Conservation (phyloP, 2,797 vertebrate genomes). For the Anabas testudineus region DNA sequence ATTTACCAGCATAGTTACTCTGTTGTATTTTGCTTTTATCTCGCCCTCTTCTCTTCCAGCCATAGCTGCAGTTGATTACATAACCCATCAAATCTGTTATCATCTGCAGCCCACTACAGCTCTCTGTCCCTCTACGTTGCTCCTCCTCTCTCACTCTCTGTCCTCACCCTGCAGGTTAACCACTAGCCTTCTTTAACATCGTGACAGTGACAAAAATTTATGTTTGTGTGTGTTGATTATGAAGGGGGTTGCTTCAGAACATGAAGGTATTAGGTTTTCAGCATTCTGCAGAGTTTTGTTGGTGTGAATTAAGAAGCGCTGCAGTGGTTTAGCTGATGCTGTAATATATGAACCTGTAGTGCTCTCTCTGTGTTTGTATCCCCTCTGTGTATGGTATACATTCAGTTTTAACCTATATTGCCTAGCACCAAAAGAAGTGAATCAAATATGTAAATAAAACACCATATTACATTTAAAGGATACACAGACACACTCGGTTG, state of each 20-base stretch:
- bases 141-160: conserved; percentile 12
- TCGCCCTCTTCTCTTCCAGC: conserved; percentile 37
- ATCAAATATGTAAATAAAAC: not conserved
- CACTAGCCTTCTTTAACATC: not conserved
- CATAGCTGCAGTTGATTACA: conserved; percentile 68
- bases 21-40: conserved; percentile 48
- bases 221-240: conserved; percentile 5
- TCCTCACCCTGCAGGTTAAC: conserved; percentile 45
- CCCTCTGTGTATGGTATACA: too few species aligned
- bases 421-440: too few species aligned
- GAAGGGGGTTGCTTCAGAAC: conserved; percentile 2
- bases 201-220: not conserved
- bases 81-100: conserved; percentile 72
- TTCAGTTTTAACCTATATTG: too few species aligned
- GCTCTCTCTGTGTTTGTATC: conserved; percentile 4
- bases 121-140: conserved; percentile 24
- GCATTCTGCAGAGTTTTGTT: conserved; percentile 27
- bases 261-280: conserved; percentile 15
- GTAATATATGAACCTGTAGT: conserved; percentile 16
- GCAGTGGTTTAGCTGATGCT: conserved; percentile 21
- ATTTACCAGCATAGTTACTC: conserved; percentile 33
- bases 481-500: not conserved
- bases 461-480: not conserved
- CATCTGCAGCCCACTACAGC: conserved; percentile 56
- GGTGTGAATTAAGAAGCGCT: conserved; percentile 19